Evolutionary conservation across 2,888 invertebrate species (phyloP), one percentile per base, ranked within the genome.

Genomic region (Dryomyza anilis): DNA sequence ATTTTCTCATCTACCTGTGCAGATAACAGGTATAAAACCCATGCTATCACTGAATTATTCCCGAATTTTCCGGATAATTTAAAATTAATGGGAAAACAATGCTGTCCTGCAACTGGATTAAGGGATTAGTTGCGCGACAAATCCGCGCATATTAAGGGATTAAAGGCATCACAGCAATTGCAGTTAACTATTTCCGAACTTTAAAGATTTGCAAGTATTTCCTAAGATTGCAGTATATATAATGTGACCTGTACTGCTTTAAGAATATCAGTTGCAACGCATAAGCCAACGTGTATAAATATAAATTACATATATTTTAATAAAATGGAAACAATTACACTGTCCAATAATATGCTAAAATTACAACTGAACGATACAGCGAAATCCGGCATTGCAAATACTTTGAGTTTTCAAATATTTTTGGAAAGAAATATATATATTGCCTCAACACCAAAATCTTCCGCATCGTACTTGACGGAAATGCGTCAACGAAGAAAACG

Each of bases 401-500:
- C 16, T 27, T 33, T 16, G 6, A 10, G 48, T 8, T 3, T n/a
- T n/a, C n/a, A n/a, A n/a, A n/a, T n/a, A 23, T 36, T 43, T 19
- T 10, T 56, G 12, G 63, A 58, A 27, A 33, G 7, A 0, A 23
- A n/a, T 21, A 21, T 19, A 2, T 5, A 3, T 16, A 14, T 63
- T 27, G 39, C n/a, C 3, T 29, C 29, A 19, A 66, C 66, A 25
- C 66, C 66, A 3, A 52, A 25, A 10, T 52, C 58, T 1, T 23
- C 33, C 7, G 50, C 55, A 10, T 63, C 63, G 21, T 46, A 56
- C 14, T 39, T 50, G 4, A 39, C 53, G 4, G 59, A 63, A 46
- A 45, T 66, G 57, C 62, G 58, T 1, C 56, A 63, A 45, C 57
- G 52, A 25, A 50, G 46, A 30, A 63, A 63, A 27, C 58, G 45